Evolutionary conservation across 2,113 vertebrate species (phyloP).

Genomic region (Nansenia antarctica): DNA sequence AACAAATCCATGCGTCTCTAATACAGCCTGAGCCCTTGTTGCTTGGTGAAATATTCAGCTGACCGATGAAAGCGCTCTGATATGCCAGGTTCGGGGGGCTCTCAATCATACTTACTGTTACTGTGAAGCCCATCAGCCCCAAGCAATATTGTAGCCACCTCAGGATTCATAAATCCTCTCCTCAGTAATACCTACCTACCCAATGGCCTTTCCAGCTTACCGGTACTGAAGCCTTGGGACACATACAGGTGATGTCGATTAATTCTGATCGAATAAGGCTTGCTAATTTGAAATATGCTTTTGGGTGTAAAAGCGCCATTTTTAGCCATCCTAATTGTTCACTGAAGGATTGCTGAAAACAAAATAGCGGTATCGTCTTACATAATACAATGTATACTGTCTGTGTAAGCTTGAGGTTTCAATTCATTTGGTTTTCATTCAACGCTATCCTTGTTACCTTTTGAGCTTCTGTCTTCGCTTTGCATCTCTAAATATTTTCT

Average conservation of each 20-base stretch:
- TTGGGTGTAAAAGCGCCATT: neutral
- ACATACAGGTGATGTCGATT: neutral
- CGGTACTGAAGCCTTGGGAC: neutral
- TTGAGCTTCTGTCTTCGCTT: no score
- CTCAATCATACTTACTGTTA: slow-evolving; percentile 58
- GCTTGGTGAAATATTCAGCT: slow-evolving; percentile 48
- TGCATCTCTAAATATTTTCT: no score
- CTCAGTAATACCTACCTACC: neutral
- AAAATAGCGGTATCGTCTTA: no score
- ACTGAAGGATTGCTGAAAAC: no score
- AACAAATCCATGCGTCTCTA: neutral
- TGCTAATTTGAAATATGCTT: neutral
- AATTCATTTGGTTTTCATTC: no score
- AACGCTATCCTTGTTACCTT: no score
- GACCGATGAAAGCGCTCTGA: slow-evolving; percentile 51
- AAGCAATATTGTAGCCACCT: slow-evolving; percentile 33
- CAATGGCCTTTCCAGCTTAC: neutral
- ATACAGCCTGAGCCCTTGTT: neutral
- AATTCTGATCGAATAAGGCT: neutral
- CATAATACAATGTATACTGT: no score
- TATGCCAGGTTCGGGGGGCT: slow-evolving; percentile 52
- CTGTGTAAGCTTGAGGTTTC: no score
- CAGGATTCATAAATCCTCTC: slow-evolving; percentile 19
- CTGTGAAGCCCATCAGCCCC: slow-evolving; percentile 32
- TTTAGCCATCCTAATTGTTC: neutral